phyloP scores from a whole-genome alignment of 2,113 vertebrate species.

The Euleptes europaea region DNA sequence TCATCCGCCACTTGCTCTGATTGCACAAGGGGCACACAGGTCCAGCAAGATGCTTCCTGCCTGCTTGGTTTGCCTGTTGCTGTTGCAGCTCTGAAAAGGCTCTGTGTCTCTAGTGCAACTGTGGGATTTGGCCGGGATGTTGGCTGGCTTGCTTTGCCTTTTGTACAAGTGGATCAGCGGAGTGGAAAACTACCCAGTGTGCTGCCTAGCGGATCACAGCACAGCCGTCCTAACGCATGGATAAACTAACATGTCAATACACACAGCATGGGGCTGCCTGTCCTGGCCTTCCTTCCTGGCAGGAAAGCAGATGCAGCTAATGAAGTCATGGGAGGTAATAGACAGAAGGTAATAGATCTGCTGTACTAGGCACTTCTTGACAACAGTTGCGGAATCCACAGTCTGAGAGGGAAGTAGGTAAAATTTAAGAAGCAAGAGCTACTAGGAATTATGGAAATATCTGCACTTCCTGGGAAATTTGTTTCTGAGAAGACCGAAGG shows the following conservation, averaged over 20 bases:
- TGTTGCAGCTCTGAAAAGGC: rapidly evolving
- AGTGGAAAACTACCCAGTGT: neutral
- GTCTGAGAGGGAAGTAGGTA: neutral
- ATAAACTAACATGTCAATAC: conserved; percentile 7
- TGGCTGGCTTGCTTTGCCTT: neutral
- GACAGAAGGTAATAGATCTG: conserved; percentile 9
- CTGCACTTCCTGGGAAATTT: neutral
- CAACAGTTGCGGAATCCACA: neutral
- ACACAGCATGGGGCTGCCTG: conserved; percentile 2
- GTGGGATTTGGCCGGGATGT: neutral
- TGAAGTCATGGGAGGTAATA: conserved; percentile 13
- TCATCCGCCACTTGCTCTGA: neutral
- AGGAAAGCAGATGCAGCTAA: conserved; percentile 14
- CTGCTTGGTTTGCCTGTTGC: neutral
- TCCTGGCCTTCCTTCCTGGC: neutral
- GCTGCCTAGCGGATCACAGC: neutral
- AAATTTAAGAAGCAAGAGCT: neutral
- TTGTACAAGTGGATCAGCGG: neutral
- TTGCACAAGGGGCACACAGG: neutral
- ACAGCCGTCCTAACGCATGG: neutral
- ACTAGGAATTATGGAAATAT: neutral
- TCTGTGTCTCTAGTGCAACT: rapidly evolving
- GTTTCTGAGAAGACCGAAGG: neutral
- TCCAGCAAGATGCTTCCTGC: neutral
- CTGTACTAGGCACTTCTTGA: neutral